Evolutionary conservation across 1,140 invertebrate species (phyloP).

Genomic region (Zaprionus ghesquierei): DNA sequence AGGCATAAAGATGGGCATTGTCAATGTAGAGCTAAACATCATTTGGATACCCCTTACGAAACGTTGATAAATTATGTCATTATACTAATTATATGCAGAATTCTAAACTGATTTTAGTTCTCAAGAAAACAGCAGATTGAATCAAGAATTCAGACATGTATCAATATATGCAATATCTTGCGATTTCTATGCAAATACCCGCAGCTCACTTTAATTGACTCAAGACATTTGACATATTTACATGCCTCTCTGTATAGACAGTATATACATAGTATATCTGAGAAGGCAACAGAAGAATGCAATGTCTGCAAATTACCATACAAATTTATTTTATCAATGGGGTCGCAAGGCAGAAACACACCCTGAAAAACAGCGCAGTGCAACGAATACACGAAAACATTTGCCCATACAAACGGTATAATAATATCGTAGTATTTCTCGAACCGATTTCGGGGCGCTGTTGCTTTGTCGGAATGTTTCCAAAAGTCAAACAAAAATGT

Average conservation of each 20-base stretch:
- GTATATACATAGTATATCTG: neutral
- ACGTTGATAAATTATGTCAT: no score
- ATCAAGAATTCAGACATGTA: neutral
- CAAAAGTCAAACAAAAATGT: conserved; percentile 77
- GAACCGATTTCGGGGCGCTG: conserved; percentile 29
- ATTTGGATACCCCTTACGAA: no score
- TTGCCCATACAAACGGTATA: conserved; percentile 37
- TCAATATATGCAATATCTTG: neutral
- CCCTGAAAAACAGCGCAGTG: conserved; percentile 40
- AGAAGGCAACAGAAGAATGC: conserved; percentile 54
- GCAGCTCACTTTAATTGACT: neutral
- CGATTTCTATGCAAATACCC: neutral
- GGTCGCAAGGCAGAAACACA: conserved; percentile 34
- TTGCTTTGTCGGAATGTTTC: conserved; percentile 42
- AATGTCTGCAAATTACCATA: conserved; percentile 58
- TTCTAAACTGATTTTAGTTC: neutral
- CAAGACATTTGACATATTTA: conserved; percentile 13
- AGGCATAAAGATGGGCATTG: neutral
- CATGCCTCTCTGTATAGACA: neutral
- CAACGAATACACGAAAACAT: conserved; percentile 40
- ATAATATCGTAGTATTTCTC: conserved; percentile 35
- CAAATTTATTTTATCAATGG: conserved; percentile 67
- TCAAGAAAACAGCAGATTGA: neutral
- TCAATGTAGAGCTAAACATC: neutral
- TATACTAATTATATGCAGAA: neutral